Evolutionary conservation across 2,113 vertebrate genomes (phyloP), one percentile per base, ranked within the genome.

Genomic region (Falco punctatus): DNA sequence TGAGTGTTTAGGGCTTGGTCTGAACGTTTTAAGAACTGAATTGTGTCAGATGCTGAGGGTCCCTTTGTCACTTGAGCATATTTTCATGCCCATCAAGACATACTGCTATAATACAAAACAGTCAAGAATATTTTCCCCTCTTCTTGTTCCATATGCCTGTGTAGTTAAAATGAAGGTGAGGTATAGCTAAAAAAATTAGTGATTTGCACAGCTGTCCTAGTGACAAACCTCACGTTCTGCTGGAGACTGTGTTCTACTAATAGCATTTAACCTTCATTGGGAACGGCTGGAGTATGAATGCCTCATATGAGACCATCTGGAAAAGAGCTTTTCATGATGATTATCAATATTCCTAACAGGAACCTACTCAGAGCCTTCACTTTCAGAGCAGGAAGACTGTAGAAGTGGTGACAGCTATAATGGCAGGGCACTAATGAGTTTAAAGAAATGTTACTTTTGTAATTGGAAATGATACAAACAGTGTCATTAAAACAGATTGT

Each of bases 391-490:
- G 66, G 38, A 81, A 79, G 46, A 35, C 46, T 21, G 44, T 49
- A 79, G 62, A 79, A 91, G 64, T 9, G 1, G 70, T 83, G 87
- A 70, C 84, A 92, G 57, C 77, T 78, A 1, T 75, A 86, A 90
- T 42, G 42, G 84, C 69, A 85, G 74, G 66, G 71, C 28, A 52
- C 66, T 95, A 93, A 91, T 65, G 87, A 72, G 78, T 90, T 46
- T 32, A n/a, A 81, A 87, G 81, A 88, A 94, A 89, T 51, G 46
- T 40, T 88, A 46, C 87, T 70, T 57, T 66, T 93, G 44, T 82
- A 81, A 90, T 82, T 86, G 93, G 66, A 94, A 87, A 73, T 77
- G 21, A 80, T 58, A 93, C 57, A 81, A 89, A 91, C 32, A 19
- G 48, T 79, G 77, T 61, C 70, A 90, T 81, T 94, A 79, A 57